A percentile compares a stretch with the other conserved stretches of the same genome.
phyloP scores from a whole-genome alignment of 2,797 vertebrate species.

The Masticophis lateralis region DNA sequence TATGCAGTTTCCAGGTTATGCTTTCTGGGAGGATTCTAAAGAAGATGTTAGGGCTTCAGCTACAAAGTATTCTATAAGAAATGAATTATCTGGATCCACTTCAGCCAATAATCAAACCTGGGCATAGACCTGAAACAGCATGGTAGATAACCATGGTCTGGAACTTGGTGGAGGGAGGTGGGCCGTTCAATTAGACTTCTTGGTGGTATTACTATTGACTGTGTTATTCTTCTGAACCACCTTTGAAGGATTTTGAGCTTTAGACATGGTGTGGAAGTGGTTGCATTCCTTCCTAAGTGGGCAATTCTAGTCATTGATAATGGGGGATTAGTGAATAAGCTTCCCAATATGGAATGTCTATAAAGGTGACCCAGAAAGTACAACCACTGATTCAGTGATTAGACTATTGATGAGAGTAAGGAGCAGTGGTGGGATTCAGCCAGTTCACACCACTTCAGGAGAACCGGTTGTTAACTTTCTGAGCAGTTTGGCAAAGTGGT shows the following conservation, averaged over 20 bases:
- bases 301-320: neutral
- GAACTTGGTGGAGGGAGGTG: neutral
- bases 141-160: neutral
- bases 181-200: neutral
- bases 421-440: no score
- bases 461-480: no score
- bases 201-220: neutral
- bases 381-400: neutral
- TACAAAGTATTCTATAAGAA: neutral
- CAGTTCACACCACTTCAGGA: no score
- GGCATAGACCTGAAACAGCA: neutral
- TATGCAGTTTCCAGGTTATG: neutral
- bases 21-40: neutral
- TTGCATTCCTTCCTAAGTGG: neutral
- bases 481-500: no score
- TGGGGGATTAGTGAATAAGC: neutral
- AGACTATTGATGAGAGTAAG: neutral
- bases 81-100: neutral
- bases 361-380: neutral
- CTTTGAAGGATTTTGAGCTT: neutral
- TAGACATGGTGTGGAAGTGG: neutral
- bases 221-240: neutral
- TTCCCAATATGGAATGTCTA: neutral
- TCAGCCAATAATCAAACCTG: neutral
- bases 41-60: neutral